Conservation (phyloP, 2,113 vertebrate genomes). For the Forbesichthys papilliferus region DNA sequence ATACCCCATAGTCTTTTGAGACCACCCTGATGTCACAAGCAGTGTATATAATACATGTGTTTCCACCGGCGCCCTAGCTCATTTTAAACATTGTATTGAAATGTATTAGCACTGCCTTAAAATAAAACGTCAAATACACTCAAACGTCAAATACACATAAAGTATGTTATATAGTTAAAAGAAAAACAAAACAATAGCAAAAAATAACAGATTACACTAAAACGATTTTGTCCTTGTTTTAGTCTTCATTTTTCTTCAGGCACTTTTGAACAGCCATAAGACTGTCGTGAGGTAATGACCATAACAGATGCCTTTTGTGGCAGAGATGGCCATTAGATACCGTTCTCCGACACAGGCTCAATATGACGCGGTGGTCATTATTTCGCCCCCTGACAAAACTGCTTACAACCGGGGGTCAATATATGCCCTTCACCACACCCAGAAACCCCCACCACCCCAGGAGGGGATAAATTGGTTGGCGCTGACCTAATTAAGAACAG, state of each 20-base stretch:
- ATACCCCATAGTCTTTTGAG: no score
- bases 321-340: conserved; percentile 59
- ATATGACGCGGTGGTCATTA: conserved; percentile 55
- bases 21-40: no score
- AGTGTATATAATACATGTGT: no score
- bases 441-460: conserved; percentile 20
- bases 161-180: no score
- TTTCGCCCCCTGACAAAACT: conserved; percentile 43
- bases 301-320: conserved; percentile 17
- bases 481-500: conserved; percentile 72
- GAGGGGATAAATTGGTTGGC: conserved; percentile 54
- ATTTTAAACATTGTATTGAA: no score
- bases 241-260: conserved; percentile 1
- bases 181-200: no score
- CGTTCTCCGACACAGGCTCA: conserved; percentile 35
- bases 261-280: conserved; percentile 20
- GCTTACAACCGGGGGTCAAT: conserved; percentile 68
- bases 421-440: conserved; percentile 45
- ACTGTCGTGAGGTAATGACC: conserved; percentile 37
- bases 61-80: no score
- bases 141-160: no score
- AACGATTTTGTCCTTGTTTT: not conserved
- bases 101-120: no score
- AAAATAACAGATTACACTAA: no score
- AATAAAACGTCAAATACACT: no score